A percentile compares a stretch with the other conserved stretches of the same genome.
Conservation (phyloP, 1,140 invertebrate species). For the Drosophila lini region DNA sequence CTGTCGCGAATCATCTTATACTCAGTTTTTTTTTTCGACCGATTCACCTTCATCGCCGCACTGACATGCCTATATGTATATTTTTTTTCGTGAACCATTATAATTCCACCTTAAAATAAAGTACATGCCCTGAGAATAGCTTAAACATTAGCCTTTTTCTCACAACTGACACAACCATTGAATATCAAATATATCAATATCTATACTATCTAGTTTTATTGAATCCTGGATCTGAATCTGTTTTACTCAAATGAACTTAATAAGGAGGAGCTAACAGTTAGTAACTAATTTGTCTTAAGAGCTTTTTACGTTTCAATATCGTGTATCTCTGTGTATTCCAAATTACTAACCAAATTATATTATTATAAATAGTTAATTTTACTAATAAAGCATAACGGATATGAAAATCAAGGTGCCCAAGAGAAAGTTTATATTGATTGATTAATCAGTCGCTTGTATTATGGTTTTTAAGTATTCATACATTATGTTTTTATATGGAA, state of each 20-base stretch:
- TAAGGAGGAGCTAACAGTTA: background rate
- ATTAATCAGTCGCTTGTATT: background rate
- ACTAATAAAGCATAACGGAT: background rate
- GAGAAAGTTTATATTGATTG: background rate
- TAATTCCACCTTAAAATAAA: slow-evolving; percentile 2
- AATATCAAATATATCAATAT: slow-evolving; percentile 12
- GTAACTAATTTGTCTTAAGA: background rate
- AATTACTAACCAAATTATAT: background rate
- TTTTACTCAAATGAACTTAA: background rate
- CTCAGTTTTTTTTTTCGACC: slow-evolving; percentile 35
- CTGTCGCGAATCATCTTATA: slow-evolving; percentile 18
- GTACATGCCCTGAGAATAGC: slow-evolving; percentile 43
- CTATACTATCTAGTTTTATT: background rate
- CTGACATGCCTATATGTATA: slow-evolving; percentile 24
- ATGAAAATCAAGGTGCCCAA: background rate
- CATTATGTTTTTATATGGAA: too few species aligned
- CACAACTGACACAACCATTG: background rate
- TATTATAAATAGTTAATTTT: background rate
- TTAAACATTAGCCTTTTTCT: slow-evolving; percentile 6
- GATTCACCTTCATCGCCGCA: slow-evolving; percentile 44
- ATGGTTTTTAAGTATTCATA: too few species aligned
- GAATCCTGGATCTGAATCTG: background rate
- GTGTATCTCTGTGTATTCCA: background rate
- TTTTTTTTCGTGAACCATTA: slow-evolving; percentile 27
- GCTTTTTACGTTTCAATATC: background rate